These are phyloP conservation scores for Siniperca scherzeri DNA, from an alignment of 2,797 vertebrate genomes.

Conservation along the genomic window DNA sequence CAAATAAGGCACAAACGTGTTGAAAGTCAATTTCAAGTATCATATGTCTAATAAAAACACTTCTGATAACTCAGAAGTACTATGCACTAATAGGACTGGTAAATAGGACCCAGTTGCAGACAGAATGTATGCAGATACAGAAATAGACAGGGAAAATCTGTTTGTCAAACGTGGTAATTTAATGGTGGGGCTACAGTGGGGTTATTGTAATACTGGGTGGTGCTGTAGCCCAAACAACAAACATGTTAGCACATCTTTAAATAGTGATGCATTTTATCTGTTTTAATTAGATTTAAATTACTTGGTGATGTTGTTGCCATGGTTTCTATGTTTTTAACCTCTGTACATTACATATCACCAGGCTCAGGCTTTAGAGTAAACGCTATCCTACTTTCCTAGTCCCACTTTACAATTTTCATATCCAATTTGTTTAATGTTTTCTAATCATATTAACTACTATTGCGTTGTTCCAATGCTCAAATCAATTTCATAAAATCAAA, in stretches of 20 bases:
- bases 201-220: conserved; percentile 11
- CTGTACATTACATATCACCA: not conserved
- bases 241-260: not conserved
- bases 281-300: not conserved
- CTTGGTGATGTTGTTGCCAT: conserved; percentile 11
- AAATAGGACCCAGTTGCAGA: not conserved
- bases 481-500: not conserved
- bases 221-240: not conserved
- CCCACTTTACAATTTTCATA: not conserved
- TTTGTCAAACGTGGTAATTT: conserved; percentile 13
- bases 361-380: not conserved
- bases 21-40: conserved; percentile 21
- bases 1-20: not conserved
- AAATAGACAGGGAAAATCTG: not conserved
- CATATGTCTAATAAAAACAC: not conserved
- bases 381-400: conserved; percentile 1
- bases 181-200: not conserved
- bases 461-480: not conserved
- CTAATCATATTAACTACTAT: not conserved
- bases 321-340: conserved; percentile 8
- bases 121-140: not conserved
- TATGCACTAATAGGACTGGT: not conserved
- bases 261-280: not conserved
- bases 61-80: not conserved
- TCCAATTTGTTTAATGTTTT: conserved; percentile 14